These are phyloP conservation scores for Nineta flava DNA, from an alignment of 2,888 invertebrate genomes.

Conservation along the genomic window DNA sequence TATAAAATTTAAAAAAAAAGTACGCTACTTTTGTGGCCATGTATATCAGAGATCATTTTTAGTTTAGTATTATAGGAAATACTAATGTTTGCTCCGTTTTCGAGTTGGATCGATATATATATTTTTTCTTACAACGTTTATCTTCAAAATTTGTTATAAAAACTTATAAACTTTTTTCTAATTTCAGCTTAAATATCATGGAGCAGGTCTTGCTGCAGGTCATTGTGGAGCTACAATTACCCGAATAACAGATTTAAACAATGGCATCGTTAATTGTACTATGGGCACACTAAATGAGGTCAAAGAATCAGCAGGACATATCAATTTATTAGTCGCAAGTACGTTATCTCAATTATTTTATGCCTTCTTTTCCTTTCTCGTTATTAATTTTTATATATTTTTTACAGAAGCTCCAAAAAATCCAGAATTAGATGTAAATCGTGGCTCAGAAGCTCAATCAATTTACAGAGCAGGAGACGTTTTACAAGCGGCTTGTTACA, in stretches of 20 bases:
- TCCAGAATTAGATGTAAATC: conserved; percentile 29
- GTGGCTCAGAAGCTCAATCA: conserved; percentile 24
- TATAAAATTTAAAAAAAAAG: too few species aligned
- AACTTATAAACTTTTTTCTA: too few species aligned
- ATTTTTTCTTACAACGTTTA: too few species aligned
- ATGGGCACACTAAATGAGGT: conserved; percentile 39
- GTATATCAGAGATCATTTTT: too few species aligned
- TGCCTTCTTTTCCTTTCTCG: neutral
- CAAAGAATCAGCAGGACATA: conserved; percentile 39
- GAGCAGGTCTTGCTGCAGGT: conserved; percentile 37
- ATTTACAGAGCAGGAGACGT: conserved; percentile 42
- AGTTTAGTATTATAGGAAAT: too few species aligned
- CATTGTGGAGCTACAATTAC: conserved; percentile 57
- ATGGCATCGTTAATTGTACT: conserved; percentile 53
- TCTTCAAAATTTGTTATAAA: too few species aligned
- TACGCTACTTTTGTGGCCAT: too few species aligned
- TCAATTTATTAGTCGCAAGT: conserved; percentile 57
- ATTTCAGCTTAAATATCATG: conserved; percentile 27
- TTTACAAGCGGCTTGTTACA: conserved; percentile 48
- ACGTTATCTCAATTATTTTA: conserved; percentile 26
- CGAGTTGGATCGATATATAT: too few species aligned
- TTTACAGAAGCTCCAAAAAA: conserved; percentile 31
- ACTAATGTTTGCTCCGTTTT: too few species aligned
- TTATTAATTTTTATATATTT: conserved; percentile 8
- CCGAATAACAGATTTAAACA: conserved; percentile 44